Base-by-base conservation (phyloP, 2,113 vertebrate genomes). In the Nesoenas mayeri region DNA sequence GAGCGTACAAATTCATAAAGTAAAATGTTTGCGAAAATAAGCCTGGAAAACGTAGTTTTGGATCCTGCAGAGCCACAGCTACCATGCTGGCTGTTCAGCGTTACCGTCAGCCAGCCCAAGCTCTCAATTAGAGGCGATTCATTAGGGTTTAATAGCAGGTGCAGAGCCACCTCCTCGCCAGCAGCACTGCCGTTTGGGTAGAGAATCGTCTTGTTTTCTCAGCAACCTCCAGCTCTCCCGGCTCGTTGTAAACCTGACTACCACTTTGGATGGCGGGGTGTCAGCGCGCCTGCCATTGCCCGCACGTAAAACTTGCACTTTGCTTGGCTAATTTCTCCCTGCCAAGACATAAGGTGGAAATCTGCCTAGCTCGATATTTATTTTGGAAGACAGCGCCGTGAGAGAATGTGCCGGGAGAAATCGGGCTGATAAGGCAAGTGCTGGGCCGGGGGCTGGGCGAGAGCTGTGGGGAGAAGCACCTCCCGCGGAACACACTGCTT, bases 131-230 rank as follows among this genome's bases (percentile, higher is more conserved):
- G 38, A 28, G 67, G 56, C 40, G 38, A 71, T 77, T 93, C 93
- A 70, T 79, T 81, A 85, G 87, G 19, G 38, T 93, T 95, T 85
- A 91, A 84, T 20, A 95, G 80, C 98, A 98, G 97, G 97, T 98
- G 97, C 95, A 97, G 75, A 96, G 61, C 32, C 38, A 16, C 57
- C 80, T 62, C 79, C 60, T 25, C 4, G 36, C 44, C 80, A 61
- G 66, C 73, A 79, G 61, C 44, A 34, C 25, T 22, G 67, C 57
- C n/a, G 21, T 38, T 83, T 22, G 80, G 47, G n/a, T 20, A 10
- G 70, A 42, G 82, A 82, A 74, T 44, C 34, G 1, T 12, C 65
- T 15, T 5, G 48, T 25, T n/a, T 50, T 84, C 42, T 54, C 40
- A 47, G 50, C 51, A 61, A 62, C 56, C 18, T 60, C 56, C 75